Evolutionary conservation across 2,888 invertebrate species (phyloP).

Genomic region (Platycheirus rosarum): DNA sequence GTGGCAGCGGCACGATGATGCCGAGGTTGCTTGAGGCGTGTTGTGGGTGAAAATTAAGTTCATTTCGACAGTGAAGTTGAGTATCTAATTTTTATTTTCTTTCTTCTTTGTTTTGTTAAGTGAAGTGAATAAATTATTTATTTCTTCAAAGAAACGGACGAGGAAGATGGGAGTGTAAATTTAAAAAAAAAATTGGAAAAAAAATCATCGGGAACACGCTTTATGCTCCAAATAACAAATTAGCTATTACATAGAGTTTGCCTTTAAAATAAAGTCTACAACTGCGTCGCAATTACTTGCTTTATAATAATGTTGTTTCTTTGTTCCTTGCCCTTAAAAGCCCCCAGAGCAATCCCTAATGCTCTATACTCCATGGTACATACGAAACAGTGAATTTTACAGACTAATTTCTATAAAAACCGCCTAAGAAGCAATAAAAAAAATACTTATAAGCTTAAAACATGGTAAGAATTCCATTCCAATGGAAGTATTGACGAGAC

Average conservation of each 20-base stretch:
- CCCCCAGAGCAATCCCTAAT: too few relatives aligned
- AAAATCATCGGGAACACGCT: neutral
- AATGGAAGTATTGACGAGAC: too few relatives aligned
- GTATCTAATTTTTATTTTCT: too few relatives aligned
- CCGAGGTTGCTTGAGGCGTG: neutral
- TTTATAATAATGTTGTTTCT: too few relatives aligned
- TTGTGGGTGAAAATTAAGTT: constrained; percentile 26
- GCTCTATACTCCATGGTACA: too few relatives aligned
- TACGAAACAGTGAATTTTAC: too few relatives aligned
- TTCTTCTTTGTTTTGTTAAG: neutral
- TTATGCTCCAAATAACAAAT: constrained; percentile 32
- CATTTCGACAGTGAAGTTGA: neutral
- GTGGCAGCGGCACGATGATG: too few relatives aligned
- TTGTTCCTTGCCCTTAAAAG: too few relatives aligned
- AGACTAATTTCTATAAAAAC: too few relatives aligned
- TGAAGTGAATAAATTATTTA: neutral
- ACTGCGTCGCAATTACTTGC: neutral
- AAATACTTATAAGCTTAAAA: too few relatives aligned
- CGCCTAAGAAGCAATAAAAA: too few relatives aligned
- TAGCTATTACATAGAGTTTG: constrained; percentile 9
- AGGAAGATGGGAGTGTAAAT: neutral
- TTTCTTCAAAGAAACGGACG: neutral
- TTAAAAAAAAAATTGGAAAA: neutral
- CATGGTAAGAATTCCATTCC: too few relatives aligned
- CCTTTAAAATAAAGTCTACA: neutral